phyloP scores from a whole-genome alignment of 1,140 invertebrate species.

The Drosophila repletoides region DNA sequence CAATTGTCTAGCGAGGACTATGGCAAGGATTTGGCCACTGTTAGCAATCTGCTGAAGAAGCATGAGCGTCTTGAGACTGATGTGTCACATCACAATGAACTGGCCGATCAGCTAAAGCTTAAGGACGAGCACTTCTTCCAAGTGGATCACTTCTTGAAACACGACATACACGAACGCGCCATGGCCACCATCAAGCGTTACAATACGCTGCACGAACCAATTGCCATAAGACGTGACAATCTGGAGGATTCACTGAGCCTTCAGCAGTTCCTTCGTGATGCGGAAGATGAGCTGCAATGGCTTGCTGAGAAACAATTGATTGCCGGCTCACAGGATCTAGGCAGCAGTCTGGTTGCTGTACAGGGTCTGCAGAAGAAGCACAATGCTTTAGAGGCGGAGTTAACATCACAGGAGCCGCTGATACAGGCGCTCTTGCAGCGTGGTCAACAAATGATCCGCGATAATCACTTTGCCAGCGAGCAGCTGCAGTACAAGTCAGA shows the following conservation, averaged over 20 bases:
- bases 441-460: conserved; percentile 90
- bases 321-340: conserved; percentile 90
- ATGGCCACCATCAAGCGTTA: conserved; percentile 89
- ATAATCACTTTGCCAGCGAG: conserved; percentile 91
- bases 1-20: conserved; percentile 83
- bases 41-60: conserved; percentile 92
- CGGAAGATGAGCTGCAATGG: conserved; percentile 94
- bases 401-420: conserved; percentile 91
- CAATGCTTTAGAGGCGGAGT: conserved; percentile 91
- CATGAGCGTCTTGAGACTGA: conserved; percentile 93
- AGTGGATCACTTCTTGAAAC: conserved; percentile 91
- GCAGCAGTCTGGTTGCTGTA: conserved; percentile 91
- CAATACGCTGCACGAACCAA: conserved; percentile 92
- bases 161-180: conserved; percentile 90
- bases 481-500: conserved; percentile 84
- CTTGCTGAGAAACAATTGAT: conserved; percentile 92
- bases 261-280: conserved; percentile 93
- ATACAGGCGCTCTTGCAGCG: conserved; percentile 88
- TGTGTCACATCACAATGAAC: conserved; percentile 90
- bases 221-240: conserved; percentile 94
- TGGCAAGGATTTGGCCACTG: conserved; percentile 91
- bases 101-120: conserved; percentile 90
- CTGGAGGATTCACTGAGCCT: conserved; percentile 92
- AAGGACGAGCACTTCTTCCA: conserved; percentile 89
- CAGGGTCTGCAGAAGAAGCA: conserved; percentile 99